Base-by-base conservation (phyloP, 2,888 invertebrate species). In the Eledone cirrhosa region DNA sequence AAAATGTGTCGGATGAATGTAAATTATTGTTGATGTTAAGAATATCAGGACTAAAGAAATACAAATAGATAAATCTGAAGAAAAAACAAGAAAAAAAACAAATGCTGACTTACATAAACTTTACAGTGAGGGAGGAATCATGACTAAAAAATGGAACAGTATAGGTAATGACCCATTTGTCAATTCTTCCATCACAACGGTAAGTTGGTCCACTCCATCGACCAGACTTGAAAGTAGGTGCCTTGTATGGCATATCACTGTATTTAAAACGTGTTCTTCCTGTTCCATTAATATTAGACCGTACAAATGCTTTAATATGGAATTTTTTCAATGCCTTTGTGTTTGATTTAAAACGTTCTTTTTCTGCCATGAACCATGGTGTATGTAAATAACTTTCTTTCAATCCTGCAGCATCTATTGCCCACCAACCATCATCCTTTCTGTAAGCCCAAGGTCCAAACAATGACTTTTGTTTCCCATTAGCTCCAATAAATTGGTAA, bases 111-210 rank as follows among this genome's bases (percentile, higher is more conserved):
- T 41, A 41, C 41, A 11, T 41, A 41, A 41, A 41, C 41, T 41
- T 41, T 41, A 41, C 41, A 41, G 41, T 8, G 41, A 80, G 82
- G 22, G 81, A 83, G 11, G 86, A n/a, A 77, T 87, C 87, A 41
- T 82, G 80, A 75, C 98, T 98, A 89, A 98, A 98, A 93, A 98
- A 98, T 27, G 98, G 98, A 78, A 94, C 94, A 13, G 95, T 95
- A 91, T 98, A 98, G 29, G 96, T 97, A 83, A 98, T 93, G 82
- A 97, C 93, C 98, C 98, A 98, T 92, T 95, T 95, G 86, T 97
- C 95, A 78, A 96, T 93, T 88, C 95, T 95, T 16, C 97, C 97
- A 82, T 94, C 92, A 90, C 98, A 98, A 91, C 97, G 97, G 90
- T 94, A 98, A 89, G 95, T 95, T 0, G 98, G 98, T 83, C 94